Percentiles rank a stretch among this genome's conserved stretches.
Conservation (phyloP, 2,797 vertebrate genomes). For the Argya squamiceps region DNA sequence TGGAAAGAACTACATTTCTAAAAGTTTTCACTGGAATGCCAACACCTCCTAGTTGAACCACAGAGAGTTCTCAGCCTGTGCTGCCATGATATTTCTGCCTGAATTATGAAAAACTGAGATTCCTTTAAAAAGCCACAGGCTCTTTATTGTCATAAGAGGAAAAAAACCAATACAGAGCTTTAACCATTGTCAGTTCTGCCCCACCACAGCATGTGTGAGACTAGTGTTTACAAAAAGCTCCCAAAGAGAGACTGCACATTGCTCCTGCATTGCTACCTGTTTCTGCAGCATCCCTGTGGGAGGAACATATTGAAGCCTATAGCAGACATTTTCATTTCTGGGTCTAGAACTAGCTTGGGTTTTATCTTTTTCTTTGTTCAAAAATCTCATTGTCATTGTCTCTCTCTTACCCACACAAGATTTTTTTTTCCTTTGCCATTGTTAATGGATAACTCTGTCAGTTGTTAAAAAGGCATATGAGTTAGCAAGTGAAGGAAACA, state of each 20-base stretch:
- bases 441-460: slow-evolving; percentile 15
- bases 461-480: background rate
- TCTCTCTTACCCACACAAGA: background rate
- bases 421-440: background rate
- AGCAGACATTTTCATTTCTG: background rate
- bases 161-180: background rate
- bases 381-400: background rate
- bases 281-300: background rate
- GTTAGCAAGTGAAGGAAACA: background rate
- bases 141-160: background rate
- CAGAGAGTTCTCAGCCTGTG: background rate
- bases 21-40: background rate
- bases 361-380: background rate
- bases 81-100: background rate
- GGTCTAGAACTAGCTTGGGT: background rate
- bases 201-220: background rate
- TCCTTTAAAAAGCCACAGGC: background rate
- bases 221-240: background rate
- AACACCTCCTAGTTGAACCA: background rate
- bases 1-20: background rate
- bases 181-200: background rate
- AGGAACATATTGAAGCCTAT: background rate
- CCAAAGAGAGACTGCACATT: rapidly evolving
- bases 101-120: background rate
- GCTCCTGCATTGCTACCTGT: background rate